phyloP scores from a whole-genome alignment of 2,113 vertebrate species.

The Sylvilagus bachmani region DNA sequence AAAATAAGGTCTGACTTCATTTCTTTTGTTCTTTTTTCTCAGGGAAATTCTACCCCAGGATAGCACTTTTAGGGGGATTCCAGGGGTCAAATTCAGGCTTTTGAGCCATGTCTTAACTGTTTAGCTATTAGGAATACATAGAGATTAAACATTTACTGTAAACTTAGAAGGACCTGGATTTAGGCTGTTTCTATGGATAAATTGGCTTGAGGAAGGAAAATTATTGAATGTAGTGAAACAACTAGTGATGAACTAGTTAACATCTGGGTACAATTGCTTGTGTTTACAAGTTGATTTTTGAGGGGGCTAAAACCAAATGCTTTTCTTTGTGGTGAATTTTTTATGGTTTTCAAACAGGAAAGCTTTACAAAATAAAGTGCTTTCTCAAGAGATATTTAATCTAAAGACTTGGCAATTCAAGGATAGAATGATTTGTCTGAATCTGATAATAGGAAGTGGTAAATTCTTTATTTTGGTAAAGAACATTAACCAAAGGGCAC shows the following conservation, averaged over 20 bases:
- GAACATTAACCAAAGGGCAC: background rate
- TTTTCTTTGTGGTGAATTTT: background rate
- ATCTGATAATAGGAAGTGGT: background rate
- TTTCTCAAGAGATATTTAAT: background rate
- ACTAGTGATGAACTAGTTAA: background rate
- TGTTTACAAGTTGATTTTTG: constrained; percentile 27
- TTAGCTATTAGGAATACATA: constrained; percentile 25
- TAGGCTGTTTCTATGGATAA: background rate
- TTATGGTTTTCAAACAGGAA: constrained; percentile 14
- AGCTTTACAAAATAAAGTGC: background rate
- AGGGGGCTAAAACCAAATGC: background rate
- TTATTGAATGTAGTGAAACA: background rate
- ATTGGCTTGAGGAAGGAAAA: background rate
- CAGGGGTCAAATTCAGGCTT: constrained; percentile 73
- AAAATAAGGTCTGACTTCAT: constrained; percentile 64
- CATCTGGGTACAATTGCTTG: background rate
- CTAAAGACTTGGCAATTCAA: background rate
- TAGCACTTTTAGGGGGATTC: constrained; percentile 80
- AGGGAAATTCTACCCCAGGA: constrained; percentile 75
- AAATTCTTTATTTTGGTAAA: background rate
- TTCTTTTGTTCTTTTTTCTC: constrained; percentile 56
- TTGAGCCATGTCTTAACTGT: constrained; percentile 39
- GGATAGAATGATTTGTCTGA: background rate
- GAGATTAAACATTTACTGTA: constrained; percentile 38
- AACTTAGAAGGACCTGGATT: background rate